Conservation (phyloP, 2,888 invertebrate species). For the Dendrolimus pini region DNA sequence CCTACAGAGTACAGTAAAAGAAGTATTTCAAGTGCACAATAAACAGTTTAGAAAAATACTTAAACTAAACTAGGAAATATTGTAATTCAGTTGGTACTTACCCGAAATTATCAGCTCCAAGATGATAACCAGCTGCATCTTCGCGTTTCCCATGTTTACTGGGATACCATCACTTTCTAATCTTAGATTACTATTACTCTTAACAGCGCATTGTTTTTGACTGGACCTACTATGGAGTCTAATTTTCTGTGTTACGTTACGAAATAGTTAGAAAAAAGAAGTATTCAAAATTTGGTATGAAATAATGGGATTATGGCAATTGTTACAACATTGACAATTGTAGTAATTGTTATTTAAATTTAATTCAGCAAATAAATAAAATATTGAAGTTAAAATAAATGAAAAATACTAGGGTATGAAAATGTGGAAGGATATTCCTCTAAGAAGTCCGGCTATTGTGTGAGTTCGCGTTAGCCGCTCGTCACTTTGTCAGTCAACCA, state of each 20-base stretch:
- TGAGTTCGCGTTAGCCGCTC: conserved; percentile 26
- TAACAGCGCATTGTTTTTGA: too few relatives aligned
- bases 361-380: background rate
- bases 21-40: too few relatives aligned
- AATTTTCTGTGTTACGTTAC: too few relatives aligned
- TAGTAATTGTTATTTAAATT: background rate
- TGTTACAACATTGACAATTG: too few relatives aligned
- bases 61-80: too few relatives aligned
- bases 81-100: background rate
- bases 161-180: background rate
- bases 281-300: too few relatives aligned
- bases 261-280: too few relatives aligned
- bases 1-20: too few relatives aligned
- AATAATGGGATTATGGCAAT: too few relatives aligned
- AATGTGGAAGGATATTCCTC: conserved; percentile 3
- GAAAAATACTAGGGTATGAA: background rate
- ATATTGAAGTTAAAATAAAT: background rate
- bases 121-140: background rate
- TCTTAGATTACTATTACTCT: background rate
- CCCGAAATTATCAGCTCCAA: background rate
- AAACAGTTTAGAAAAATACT: too few relatives aligned
- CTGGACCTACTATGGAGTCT: too few relatives aligned
- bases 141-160: background rate
- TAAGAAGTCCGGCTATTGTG: conserved; percentile 8
- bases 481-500: conserved; percentile 40